phyloP scores from a whole-genome alignment of 2,113 vertebrate genomes.

The Phyllostomus discolor region DNA sequence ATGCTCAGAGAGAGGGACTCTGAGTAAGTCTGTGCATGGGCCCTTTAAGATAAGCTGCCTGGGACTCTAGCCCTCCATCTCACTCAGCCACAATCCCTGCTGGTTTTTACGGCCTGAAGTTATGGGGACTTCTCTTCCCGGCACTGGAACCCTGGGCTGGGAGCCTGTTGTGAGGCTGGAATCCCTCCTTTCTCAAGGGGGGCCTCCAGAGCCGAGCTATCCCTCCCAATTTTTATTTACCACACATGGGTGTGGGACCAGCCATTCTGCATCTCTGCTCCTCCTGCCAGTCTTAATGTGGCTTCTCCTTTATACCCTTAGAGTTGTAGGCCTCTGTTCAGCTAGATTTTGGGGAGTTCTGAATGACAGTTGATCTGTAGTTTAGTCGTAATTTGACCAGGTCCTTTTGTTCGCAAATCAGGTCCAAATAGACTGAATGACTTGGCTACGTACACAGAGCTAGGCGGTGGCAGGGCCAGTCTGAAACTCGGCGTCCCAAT shows the following conservation, averaged over 20 bases:
- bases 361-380: background rate
- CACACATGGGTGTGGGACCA: background rate
- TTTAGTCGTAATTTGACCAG: background rate
- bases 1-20: background rate
- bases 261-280: background rate
- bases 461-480: too few species aligned
- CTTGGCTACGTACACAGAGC: background rate
- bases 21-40: background rate
- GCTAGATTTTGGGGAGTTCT: background rate
- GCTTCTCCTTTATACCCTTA: background rate
- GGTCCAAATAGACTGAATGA: background rate
- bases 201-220: background rate
- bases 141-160: background rate
- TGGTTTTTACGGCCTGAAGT: background rate
- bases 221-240: background rate
- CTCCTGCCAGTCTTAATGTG: background rate
- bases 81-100: background rate
- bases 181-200: background rate
- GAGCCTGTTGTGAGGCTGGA: background rate
- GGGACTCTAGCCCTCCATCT: background rate
- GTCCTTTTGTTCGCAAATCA: background rate
- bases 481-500: background rate
- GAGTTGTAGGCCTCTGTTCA: background rate
- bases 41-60: background rate
- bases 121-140: background rate